Evolutionary conservation across 2,888 invertebrate species (phyloP), one percentile per base, ranked within the genome.

Genomic region (Cecidostiba fungosa): DNA sequence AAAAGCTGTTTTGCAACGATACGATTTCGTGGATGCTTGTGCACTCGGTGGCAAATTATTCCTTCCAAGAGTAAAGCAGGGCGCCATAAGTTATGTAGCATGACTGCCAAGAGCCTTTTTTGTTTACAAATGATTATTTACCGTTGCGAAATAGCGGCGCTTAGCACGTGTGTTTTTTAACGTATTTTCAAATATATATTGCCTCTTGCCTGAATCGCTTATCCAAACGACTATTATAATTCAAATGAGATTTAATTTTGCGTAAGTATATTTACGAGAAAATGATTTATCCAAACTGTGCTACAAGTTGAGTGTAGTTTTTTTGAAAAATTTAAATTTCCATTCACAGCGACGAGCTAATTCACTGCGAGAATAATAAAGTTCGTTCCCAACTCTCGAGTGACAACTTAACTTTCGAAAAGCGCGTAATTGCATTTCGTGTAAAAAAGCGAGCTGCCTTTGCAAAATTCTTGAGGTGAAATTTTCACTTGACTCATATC

Each of bases 41-140:
- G 66, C 66, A 66, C n/a, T 66, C 29, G 14, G 66, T 29, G 66
- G 66, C 23, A 26, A 66, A 66, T 66, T 66, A 66, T 66, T 66
- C 66, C 6, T 43, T 23, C 72, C 23, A 73, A 36, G n/a, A n/a
- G 39, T 16, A 36, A 73, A 73, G 72, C 72, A 73, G 39, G 5
- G 26, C 10, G 36, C 36, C n/a, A 19, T 23, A 73, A 39, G n/a
- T 66, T 66, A 29, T 73, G 39, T 73, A 73, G 43, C 23, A 23
- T 73, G 72, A 39, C 36, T 43, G 23, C 39, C 23, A 39, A 39
- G 23, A 23, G 72, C 36, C 32, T 72, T 19, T 36, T 72, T 39
- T 39, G 66, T 66, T 66, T 66, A 29, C 26, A 66, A 66, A 66
- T 66, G 62, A 39, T 36, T 72, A 43, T 73, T 73, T 36, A 36